These are phyloP conservation scores for Heliangelus exortis DNA, from an alignment of 2,797 vertebrate genomes.

Conservation along the genomic window DNA sequence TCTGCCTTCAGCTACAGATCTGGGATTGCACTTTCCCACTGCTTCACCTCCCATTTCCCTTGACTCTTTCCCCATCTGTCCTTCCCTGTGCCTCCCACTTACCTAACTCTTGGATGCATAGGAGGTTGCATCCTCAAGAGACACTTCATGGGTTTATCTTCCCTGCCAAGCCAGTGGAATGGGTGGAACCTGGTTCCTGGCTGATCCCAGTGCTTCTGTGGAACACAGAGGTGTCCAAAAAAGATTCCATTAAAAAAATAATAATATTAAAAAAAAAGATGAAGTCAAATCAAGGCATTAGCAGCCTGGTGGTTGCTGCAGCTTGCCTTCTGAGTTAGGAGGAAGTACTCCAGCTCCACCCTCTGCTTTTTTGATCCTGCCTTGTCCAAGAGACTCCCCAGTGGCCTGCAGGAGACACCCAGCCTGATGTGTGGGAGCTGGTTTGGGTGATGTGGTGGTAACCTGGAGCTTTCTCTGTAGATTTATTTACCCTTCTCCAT, in stretches of 20 bases:
- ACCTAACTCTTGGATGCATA: neutral
- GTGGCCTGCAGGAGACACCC: neutral
- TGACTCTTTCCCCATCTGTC: neutral
- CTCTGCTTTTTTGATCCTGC: neutral
- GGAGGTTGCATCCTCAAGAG: neutral
- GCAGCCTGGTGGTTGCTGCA: neutral
- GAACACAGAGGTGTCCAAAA: neutral
- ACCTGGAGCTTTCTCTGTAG: neutral
- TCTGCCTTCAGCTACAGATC: neutral
- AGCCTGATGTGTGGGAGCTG: neutral
- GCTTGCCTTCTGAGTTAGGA: neutral
- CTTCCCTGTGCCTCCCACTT: neutral
- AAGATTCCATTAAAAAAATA: neutral
- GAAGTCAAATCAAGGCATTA: neutral
- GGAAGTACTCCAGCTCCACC: neutral
- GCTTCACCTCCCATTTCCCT: neutral
- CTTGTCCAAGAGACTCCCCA: neutral
- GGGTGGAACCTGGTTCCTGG: neutral
- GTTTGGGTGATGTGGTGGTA: neutral
- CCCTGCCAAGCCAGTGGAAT: neutral
- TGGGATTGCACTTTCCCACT: neutral
- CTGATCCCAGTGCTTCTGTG: neutral
- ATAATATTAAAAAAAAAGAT: too few relatives aligned
- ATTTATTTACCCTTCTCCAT: neutral
- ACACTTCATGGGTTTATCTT: neutral